Base-by-base conservation (phyloP, 2,888 invertebrate genomes). In the Dynastes grantii region DNA sequence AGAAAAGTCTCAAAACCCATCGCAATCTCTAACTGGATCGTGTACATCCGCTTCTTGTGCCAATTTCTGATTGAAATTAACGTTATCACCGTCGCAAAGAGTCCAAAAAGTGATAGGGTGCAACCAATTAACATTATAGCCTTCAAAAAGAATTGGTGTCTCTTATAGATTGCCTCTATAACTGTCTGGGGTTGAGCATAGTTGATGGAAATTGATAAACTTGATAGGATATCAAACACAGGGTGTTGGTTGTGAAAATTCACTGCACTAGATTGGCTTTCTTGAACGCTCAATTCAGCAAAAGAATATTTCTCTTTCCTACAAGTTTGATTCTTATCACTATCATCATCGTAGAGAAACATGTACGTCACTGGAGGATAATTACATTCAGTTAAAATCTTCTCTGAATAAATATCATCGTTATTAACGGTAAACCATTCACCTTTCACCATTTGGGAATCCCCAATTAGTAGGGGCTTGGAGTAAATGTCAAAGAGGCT, bases 101-200 rank as follows among this genome's bases (percentile, higher is more conserved):
- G 40, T 13, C 78, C 75, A 3, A 78, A 53, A 3, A 78, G 63
- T 0, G 78, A 78, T 8, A 78, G 55, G 40, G 55, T 55, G 29
- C 78, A 78, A n/a, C 78, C 78, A 2, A 78, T 53, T 0, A 78
- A 6, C 78, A 78, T 78, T 13, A 78, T 65, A 2, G 75, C 55
- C 13, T 73, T 65, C 27, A 78, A 55, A 65, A 78, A n/a, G 40
- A 73, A 65, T n/a, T 78, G 64, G 45, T 78, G 78, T 16, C 58
- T 65, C 40, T 67, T 75, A 16, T 78, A 78, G 13, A 73, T 55
- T 2, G 75, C 75, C 11, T 73, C 75, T 5, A 78, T 37, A 2
- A 78, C 73, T 13, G 73, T 78, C 45, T 78, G 78, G 4, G 78
- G 78, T 78, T 78, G 78, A 0, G 78, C 78, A 16, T 78, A 78